Conservation (phyloP, 2,888 invertebrate species). For the Sinotaia quadrata region DNA sequence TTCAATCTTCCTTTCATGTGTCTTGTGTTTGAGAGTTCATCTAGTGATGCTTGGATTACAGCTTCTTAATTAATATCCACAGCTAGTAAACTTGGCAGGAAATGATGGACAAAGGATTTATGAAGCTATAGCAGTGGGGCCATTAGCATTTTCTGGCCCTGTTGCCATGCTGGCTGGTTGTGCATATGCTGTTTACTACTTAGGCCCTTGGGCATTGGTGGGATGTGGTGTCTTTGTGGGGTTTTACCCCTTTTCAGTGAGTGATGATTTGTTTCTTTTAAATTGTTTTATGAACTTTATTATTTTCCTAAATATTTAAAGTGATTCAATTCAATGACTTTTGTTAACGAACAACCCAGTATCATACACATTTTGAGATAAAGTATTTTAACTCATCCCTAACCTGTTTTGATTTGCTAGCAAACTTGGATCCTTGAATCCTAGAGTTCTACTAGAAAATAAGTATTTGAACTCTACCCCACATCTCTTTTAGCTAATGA, state of each 20-base stretch:
- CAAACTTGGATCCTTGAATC: too few species aligned
- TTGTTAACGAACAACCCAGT: too few species aligned
- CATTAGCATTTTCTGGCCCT: slow-evolving; percentile 76
- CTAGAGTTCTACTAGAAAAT: too few species aligned
- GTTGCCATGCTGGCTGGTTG: slow-evolving; percentile 74
- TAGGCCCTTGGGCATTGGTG: slow-evolving; percentile 75
- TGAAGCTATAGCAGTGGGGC: slow-evolving; percentile 75
- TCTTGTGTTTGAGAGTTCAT: background rate
- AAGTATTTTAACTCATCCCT: too few species aligned
- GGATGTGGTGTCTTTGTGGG: slow-evolving; percentile 74
- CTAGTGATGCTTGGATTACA: background rate
- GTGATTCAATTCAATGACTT: too few species aligned
- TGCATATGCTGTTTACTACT: slow-evolving; percentile 74
- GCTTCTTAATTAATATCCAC: slow-evolving; percentile 46
- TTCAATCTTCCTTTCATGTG: background rate
- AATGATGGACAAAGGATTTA: slow-evolving; percentile 76
- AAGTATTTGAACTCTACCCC: too few species aligned
- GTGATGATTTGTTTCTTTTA: slow-evolving; percentile 2
- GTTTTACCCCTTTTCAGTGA: slow-evolving; percentile 60
- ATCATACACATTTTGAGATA: too few species aligned
- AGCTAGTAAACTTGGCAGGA: slow-evolving; percentile 77
- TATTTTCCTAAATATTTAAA: too few species aligned
- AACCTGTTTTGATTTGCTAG: too few species aligned
- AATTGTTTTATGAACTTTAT: too few species aligned
- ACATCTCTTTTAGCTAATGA: too few species aligned